Evolutionary conservation across 2,888 invertebrate genomes (phyloP).

Genomic region (Eupelmus urozonus): DNA sequence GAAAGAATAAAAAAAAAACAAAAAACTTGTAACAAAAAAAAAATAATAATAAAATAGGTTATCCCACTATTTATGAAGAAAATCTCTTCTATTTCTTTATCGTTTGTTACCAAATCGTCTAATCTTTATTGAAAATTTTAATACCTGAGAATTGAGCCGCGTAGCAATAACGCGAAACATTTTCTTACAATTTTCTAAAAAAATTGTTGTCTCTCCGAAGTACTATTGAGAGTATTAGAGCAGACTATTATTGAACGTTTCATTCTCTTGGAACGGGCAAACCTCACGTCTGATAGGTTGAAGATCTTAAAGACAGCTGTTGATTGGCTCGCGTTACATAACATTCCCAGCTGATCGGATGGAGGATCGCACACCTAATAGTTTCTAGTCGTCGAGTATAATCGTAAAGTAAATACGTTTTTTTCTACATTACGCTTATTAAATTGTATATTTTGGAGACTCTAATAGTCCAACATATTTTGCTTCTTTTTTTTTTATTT

Average conservation of each 20-base stretch:
- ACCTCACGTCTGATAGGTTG: constrained; percentile 32
- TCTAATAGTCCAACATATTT: too few relatives aligned
- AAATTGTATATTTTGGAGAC: not conserved
- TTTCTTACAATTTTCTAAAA: constrained; percentile 40
- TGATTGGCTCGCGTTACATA: constrained; percentile 58
- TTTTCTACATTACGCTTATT: not conserved
- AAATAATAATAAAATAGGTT: constrained; percentile 8
- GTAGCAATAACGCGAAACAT: constrained; percentile 58
- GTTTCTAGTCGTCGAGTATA: not conserved
- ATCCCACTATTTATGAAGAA: too few relatives aligned
- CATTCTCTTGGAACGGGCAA: not conserved
- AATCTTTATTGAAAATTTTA: constrained; percentile 8
- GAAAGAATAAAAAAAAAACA: not conserved
- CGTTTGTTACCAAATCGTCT: not conserved
- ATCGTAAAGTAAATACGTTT: constrained; percentile 34
- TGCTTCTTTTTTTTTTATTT: too few relatives aligned
- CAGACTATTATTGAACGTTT: not conserved
- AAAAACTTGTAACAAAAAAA: not conserved
- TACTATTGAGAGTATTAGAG: not conserved
- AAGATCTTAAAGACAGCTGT: constrained; percentile 13
- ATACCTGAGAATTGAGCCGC: constrained; percentile 59
- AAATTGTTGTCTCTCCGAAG: too few relatives aligned
- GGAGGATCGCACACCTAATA: constrained; percentile 3
- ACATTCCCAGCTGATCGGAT: constrained; percentile 54
- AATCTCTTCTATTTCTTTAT: not conserved